Base-by-base conservation (phyloP, 2,888 invertebrate genomes). In the Sicus ferrugineus region DNA sequence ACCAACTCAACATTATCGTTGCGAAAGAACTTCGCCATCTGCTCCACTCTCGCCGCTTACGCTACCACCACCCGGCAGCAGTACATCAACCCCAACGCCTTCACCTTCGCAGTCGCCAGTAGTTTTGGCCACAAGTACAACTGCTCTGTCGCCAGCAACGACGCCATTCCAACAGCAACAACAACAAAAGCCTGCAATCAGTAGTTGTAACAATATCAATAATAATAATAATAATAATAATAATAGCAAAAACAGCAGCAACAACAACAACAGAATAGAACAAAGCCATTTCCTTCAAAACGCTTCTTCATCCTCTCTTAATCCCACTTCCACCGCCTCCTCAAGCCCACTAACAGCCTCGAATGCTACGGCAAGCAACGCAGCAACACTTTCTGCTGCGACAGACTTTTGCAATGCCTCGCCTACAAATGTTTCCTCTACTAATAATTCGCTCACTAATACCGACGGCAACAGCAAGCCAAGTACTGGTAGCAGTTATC, bases 341-440 rank as follows among this genome's bases (percentile, higher is more conserved):
- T 28, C 82, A 80, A 68, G 81, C 86, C 73, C 80, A 78, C 65
- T 84, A 81, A 75, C 82, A 81, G 70, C 81, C 81, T 77, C 69
- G 75, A 77, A 75, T 75, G 76, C 75, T 64, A 65, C 59, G 34
- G 65, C 59, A 48, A 52, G 61, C 23, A 38, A 64, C 19, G 28
- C 70, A 46, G 54, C 73, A 66, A 38, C 74, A 42, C 48, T 70
- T 56, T 46, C 66, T 42, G 68, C 75, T 72, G 59, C 72, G 42
- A 59, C 74, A 31, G 62, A 69, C 30, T 69, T 64, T 19, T n/a
- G 23, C 42, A 67, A 48, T 70, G 21, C 62, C 64, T 72, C 31
- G 61, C 69, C 73, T 50, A 58, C 38, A 72, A 72, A 16, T 14
- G 3, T 38, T 11, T 5, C 21, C 7, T 58, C 67, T 48, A 61